Base-by-base conservation (phyloP, 2,113 vertebrate species). In the Collichthys lucidus region DNA sequence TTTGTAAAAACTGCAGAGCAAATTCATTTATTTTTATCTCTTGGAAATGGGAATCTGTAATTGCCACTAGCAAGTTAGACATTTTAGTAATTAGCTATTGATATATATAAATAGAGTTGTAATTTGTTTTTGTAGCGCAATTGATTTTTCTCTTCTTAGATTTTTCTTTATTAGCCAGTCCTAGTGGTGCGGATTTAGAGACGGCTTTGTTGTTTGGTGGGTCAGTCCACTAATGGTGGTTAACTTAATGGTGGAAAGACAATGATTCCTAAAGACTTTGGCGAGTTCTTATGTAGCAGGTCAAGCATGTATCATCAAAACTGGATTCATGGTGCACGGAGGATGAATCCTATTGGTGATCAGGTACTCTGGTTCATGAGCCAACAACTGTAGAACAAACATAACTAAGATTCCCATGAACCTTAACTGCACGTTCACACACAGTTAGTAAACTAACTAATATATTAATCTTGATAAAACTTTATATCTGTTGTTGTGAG, bases 1-100 rank as follows among this genome's bases (percentile, higher is more conserved):
- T 76, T 65, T 79, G 29, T 22, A 53, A 66, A 56, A 61, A 69
- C 42, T 65, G 42, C 12, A 40, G 11, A 8, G 4, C 47, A 68
- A 77, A 65, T 31, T 0, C 26, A 73, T 72, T 63, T 22, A 8
- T 24, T 64, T 72, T 40, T 71, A 46, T 72, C 19, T 46, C 55
- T 7, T 17, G 15, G 3, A 60, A 66, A 47, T 68, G 16, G 29
- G 11, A 46, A 14, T 46, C 53, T 59, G 35, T 40, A 57, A 40
- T 84, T 63, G 67, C 42, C 35, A 47, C 5, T 12, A 11, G n/a
- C 22, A 40, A 61, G 35, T 62, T n/a, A 66, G 19, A 69, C 56
- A 70, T 61, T 44, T 70, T 5, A 26, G 24, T 26, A 20, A 71
- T 17, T 20, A 11, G 19, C 53, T 40, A 5, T 26, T 40, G 35